Evolutionary conservation across 2,888 invertebrate genomes (phyloP), one percentile per base, ranked within the genome.

Genomic region (Yponomeuta malinellus): DNA sequence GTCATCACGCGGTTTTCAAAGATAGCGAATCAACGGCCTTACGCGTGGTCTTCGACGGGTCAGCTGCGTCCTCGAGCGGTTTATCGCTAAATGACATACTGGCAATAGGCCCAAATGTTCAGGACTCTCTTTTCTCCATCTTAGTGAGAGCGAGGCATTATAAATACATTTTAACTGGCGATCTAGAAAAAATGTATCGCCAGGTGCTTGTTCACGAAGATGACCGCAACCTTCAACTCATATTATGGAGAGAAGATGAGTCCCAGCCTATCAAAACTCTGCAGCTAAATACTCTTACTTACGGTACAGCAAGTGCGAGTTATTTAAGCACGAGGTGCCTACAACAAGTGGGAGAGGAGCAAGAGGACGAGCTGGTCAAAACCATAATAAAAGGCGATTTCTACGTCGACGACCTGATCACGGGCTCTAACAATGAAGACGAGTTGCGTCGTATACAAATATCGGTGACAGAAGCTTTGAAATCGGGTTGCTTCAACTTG

Each of bases 21-120:
- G 33, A 63, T 12, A 73, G 74, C 31, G 75, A 76, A n/a, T 74
- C 76, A 0, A 76, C 76, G 0, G 74, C 75, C n/a, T 48, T 77
- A 0, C 68, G 77, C 10, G 69, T 59, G 6, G 69, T 69, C 29
- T 69, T 69, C 15, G 59, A 69, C 10, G 69, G 59, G 1, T 33
- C 31, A 2, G 23, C 31, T 5, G 1, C 69, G 2, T 33, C 59
- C 10, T 59, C 10, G 3, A 5, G 59, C 5, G 69, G 69, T 29
- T 31, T 59, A 1, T 69, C 69, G 31, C 31, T 59, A 23, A 69
- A 69, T 59, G 29, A 69, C 31, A 23, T 69, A 6, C 63, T 59
- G 8, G 52, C 52, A 59, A 59, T 69, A 3, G 69, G 69, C 31
- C 59, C 69, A 5, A 59, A 23, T 10, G 31, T 69, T 52, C 69